Percentiles rank a stretch among this genome's conserved stretches.
These are phyloP conservation scores for Helarctos malayanus DNA, from an alignment of 2,797 vertebrate genomes.

Conservation along the genomic window DNA sequence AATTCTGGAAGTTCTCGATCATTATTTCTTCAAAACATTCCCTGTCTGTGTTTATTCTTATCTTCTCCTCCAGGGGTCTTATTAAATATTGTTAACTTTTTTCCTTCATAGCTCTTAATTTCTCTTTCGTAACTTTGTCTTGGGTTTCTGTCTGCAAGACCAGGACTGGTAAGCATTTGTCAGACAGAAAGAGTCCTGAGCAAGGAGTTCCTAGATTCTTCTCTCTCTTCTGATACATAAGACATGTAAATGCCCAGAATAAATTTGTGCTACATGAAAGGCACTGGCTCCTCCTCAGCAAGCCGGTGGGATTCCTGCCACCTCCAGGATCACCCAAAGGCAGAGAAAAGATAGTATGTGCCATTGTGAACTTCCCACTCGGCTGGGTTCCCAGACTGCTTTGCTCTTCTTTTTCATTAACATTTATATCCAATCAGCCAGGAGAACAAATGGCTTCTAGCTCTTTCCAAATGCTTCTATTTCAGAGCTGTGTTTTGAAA, in stretches of 20 bases:
- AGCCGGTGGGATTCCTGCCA: neutral
- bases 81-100: neutral
- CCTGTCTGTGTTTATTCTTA: neutral
- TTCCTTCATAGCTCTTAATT: neutral
- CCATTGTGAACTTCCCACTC: neutral
- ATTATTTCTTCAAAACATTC: neutral
- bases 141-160: neutral
- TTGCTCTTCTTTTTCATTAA: neutral
- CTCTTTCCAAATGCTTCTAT: neutral
- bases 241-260: neutral
- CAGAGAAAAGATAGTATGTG: neutral
- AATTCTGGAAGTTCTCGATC: neutral
- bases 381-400: neutral
- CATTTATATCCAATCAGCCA: neutral
- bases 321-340: neutral
- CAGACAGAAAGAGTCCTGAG: neutral
- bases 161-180: neutral
- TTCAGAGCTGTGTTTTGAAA: neutral
- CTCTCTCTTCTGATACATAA: neutral
- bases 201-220: neutral
- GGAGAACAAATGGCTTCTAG: neutral
- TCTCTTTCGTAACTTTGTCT: slow-evolving; percentile 26
- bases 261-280: neutral
- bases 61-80: neutral
- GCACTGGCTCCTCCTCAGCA: neutral